Base-by-base conservation (phyloP, 2,888 invertebrate species). In the Bimastos eiseni region DNA sequence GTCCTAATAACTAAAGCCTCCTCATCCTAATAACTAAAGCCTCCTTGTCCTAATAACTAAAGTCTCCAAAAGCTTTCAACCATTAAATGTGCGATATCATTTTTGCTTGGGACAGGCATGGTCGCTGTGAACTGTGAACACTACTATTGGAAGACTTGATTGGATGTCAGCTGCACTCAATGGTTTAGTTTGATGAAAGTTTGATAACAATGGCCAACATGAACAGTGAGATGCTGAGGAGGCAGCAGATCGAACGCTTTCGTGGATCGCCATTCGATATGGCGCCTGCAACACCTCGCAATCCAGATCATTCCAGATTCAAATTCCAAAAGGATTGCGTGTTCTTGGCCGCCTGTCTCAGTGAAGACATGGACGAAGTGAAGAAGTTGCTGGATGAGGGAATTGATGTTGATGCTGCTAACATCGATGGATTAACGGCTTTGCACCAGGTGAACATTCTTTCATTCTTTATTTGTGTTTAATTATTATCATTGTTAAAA, bases 401-500 rank as follows among this genome's bases (percentile, higher is more conserved):
- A 33, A 88, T 90, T 86, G 55, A 55, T 96, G 98, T 99, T 95
- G 98, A 99, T 96, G 98, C 99, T 92, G 97, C 98, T 92, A 99
- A 99, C 96, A 98, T 99, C 93, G 99, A 99, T 95, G 99, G 99
- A 92, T 96, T 99, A 93, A 99, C 99, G 91, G 99, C 99, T 91
- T 96, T 99, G 92, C 99, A 99, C 96, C 99, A 99, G 98, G 99
- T 99, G 96, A 95, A 11, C 84, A n/a, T n/a, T n/a, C 30, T 24
- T 34, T 38, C 24, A 88, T 33, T 30, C 30, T 24, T 0, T 21
- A 34, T n/a, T 88, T 88, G 24, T 88, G 30, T 21, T 84, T 13
- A 36, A 84, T 84, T 84, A 84, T 84, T 84, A 13, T 44, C 17
- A 44, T 44, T 49, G 49, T 49, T n/a, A n/a, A 17, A 24, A 24